Percentiles rank a stretch among this genome's conserved stretches.
Conservation (phyloP, 2,888 invertebrate genomes). For the Phasia obesa region DNA sequence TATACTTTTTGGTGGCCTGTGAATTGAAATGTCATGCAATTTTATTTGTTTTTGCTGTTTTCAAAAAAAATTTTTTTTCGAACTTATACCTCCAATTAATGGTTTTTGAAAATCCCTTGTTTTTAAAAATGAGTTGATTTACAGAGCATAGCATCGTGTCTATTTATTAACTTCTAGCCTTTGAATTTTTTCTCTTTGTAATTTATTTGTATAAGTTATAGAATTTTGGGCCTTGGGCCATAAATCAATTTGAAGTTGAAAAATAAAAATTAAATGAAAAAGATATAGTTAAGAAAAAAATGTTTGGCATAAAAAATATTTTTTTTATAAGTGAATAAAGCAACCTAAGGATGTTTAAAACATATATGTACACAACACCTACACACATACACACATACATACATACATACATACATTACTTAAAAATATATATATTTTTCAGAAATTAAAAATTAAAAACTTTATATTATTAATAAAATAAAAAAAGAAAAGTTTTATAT, state of each 20-base stretch:
- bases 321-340: slow-evolving; percentile 52
- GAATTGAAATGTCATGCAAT: no score
- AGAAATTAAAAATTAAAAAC: slow-evolving; percentile 68
- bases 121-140: background rate
- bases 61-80: no score
- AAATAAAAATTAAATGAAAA: slow-evolving; percentile 37
- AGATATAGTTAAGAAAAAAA: background rate
- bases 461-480: slow-evolving; percentile 14
- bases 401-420: slow-evolving; percentile 31
- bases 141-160: background rate
- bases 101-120: no score
- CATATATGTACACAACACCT: no score
- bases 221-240: slow-evolving; percentile 74
- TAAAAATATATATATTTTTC: slow-evolving; percentile 33
- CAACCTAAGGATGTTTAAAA: slow-evolving; percentile 75
- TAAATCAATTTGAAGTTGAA: slow-evolving; percentile 46
- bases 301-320: slow-evolving; percentile 9
- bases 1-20: no score
- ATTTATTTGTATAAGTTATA: background rate
- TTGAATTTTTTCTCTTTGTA: slow-evolving; percentile 38
- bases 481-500: slow-evolving; percentile 40
- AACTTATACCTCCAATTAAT: no score
- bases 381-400: slow-evolving; percentile 3
- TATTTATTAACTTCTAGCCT: slow-evolving; percentile 60
- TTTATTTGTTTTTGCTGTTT: no score